A percentile compares a stretch with the other conserved stretches of the same genome.
Evolutionary conservation across 2,797 vertebrate species (phyloP).

Genomic region (Mareca penelope): DNA sequence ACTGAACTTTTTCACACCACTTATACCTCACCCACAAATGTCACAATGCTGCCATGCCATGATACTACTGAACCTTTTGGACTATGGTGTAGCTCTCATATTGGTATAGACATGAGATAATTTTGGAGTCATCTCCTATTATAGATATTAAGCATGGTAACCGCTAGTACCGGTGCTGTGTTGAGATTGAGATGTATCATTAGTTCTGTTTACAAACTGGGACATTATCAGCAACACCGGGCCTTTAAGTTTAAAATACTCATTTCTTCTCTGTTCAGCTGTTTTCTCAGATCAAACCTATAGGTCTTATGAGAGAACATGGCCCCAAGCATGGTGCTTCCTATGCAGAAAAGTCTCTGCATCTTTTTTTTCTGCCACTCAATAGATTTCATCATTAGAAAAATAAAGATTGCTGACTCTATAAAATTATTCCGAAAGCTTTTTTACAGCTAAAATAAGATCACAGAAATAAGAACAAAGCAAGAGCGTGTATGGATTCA

Average conservation of each 20-base stretch:
- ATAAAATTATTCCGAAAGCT: background rate
- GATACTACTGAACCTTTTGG: background rate
- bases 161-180: background rate
- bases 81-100: background rate
- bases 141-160: background rate
- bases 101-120: background rate
- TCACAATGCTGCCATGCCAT: background rate
- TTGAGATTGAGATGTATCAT: background rate
- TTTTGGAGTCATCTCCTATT: background rate
- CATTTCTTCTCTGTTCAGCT: background rate
- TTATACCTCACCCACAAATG: background rate
- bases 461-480: background rate
- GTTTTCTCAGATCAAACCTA: background rate
- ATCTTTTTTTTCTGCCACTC: background rate
- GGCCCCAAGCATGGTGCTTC: background rate
- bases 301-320: background rate
- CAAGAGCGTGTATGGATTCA: background rate
- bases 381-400: background rate
- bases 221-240: background rate
- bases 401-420: background rate
- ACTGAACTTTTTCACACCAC: background rate
- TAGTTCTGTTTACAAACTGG: background rate
- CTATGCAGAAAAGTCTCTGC: background rate
- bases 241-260: background rate
- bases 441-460: background rate